Evolutionary conservation across 2,888 invertebrate genomes (phyloP), one percentile per base, ranked within the genome.

Genomic region (Sesamia inferens): DNA sequence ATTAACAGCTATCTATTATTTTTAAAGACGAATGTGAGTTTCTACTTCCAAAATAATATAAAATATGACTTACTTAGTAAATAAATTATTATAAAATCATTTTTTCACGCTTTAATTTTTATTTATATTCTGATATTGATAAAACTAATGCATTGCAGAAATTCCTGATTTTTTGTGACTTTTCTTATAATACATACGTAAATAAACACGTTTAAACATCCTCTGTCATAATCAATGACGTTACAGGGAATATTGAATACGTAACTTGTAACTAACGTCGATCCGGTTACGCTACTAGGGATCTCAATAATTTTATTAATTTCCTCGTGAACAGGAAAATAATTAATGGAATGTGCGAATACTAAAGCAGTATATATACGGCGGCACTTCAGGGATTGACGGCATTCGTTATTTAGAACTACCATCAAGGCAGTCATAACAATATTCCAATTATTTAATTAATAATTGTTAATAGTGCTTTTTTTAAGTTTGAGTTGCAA

Each of bases 321-420:
- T 68, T 75, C 66, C 68, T 44, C 51, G 3, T 63, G 8, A 64
- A 24, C 68, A 80, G 79, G 79, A 81, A 81, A 80, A 76, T 11
- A 5, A 7, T 0, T 5, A n/a, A 24, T n/a, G 19, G 2, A 67
- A 55, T 59, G 7, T 39, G 7, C 8, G 16, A 44, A 39, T 19
- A 61, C 7, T 44, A 24, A 31, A 48, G 19, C 62, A 54, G 48
- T 69, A 79, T 80, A 79, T 3, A 74, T 74, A 67, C 22, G 58
- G 47, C 19, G 47, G 39, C 16, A 13, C 19, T 1, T 22, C 68
- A 57, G 47, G 19, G n/a, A 69, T 13, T 22, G 31, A 31, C 13
- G 11, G 22, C 76, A 80, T 72, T 71, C 76, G 72, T 58, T 70
- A 69, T 80, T 69, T 78, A 74, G 71, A 63, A 81, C 76, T 81